Evolutionary conservation across 2,113 vertebrate species (phyloP).

Genomic region (Paramormyrops kingsleyae): DNA sequence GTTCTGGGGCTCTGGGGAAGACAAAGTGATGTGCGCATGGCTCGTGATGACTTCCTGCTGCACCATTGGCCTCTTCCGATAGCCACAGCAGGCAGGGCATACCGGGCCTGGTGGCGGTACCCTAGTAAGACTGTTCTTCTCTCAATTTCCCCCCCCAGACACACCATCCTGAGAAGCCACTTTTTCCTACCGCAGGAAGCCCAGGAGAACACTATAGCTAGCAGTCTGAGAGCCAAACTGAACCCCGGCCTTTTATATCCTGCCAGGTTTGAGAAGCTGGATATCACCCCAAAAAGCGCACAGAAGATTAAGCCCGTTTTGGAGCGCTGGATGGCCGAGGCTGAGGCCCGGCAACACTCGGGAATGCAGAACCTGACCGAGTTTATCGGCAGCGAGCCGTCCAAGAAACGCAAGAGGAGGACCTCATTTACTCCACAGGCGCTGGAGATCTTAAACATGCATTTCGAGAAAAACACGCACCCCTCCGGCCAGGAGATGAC

Average conservation of each 20-base stretch:
- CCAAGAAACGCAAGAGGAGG: constrained; percentile 99
- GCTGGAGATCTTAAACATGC: constrained; percentile 97
- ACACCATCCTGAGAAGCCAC: constrained; percentile 99
- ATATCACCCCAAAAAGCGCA: constrained; percentile 99
- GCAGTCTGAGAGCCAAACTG: constrained; percentile 99
- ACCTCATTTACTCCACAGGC: constrained; percentile 99
- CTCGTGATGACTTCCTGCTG: constrained; percentile 50
- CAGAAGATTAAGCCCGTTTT: constrained; percentile 99
- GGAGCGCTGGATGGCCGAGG: constrained; percentile 99
- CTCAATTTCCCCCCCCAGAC: constrained; percentile 99
- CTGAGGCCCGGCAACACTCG: constrained; percentile 98
- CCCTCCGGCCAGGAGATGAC: constrained; percentile 99
- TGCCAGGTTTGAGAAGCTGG: constrained; percentile 99
- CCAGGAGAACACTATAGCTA: constrained; percentile 99
- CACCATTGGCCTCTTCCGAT: constrained; percentile 40
- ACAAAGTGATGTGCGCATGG: constrained; percentile 25
- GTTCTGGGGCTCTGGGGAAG: neutral
- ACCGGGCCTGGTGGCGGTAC: constrained; percentile 87
- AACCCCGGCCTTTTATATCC: constrained; percentile 99
- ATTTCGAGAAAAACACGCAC: constrained; percentile 99
- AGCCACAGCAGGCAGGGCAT: constrained; percentile 82
- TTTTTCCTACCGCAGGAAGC: constrained; percentile 99
- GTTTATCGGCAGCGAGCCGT: constrained; percentile 98
- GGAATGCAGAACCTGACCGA: constrained; percentile 99
- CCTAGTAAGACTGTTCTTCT: constrained; percentile 99